Conservation (phyloP, 2,888 invertebrate genomes). For the Silvanus unidentatus region DNA sequence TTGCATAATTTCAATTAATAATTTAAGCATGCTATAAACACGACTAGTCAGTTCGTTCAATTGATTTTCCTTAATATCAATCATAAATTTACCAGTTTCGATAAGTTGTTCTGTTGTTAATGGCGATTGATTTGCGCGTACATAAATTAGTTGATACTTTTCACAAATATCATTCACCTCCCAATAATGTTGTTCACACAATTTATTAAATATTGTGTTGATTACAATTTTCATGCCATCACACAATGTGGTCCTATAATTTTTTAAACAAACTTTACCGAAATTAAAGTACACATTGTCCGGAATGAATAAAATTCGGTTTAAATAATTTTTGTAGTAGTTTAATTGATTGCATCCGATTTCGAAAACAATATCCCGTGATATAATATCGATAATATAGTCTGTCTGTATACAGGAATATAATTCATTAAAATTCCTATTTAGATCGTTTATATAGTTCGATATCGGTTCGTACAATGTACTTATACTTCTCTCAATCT, state of each 20-base stretch:
- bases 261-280: constrained; percentile 54
- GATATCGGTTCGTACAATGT: constrained; percentile 53
- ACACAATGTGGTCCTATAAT: constrained; percentile 57
- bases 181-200: constrained; percentile 57
- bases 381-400: constrained; percentile 20
- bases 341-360: constrained; percentile 55
- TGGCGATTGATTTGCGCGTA: constrained; percentile 64
- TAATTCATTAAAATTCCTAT: constrained; percentile 52
- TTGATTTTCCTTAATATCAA: constrained; percentile 65
- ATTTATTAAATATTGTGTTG: constrained; percentile 55
- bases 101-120: constrained; percentile 73
- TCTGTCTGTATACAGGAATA: constrained; percentile 37
- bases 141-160: constrained; percentile 65
- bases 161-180: constrained; percentile 62
- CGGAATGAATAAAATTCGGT: constrained; percentile 44
- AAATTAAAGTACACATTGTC: constrained; percentile 62
- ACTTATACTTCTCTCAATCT: constrained; percentile 50
- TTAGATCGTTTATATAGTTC: constrained; percentile 50
- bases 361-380: constrained; percentile 51
- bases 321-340: constrained; percentile 45
- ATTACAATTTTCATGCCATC: constrained; percentile 52
- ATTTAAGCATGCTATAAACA: constrained; percentile 60
- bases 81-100: constrained; percentile 65
- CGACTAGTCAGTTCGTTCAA: constrained; percentile 62
- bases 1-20: constrained; percentile 65